Percentiles rank a stretch among this genome's conserved stretches.
These are phyloP conservation scores for Euborellia annulipes DNA, from an alignment of 1,140 invertebrate species.

Conservation along the genomic window DNA sequence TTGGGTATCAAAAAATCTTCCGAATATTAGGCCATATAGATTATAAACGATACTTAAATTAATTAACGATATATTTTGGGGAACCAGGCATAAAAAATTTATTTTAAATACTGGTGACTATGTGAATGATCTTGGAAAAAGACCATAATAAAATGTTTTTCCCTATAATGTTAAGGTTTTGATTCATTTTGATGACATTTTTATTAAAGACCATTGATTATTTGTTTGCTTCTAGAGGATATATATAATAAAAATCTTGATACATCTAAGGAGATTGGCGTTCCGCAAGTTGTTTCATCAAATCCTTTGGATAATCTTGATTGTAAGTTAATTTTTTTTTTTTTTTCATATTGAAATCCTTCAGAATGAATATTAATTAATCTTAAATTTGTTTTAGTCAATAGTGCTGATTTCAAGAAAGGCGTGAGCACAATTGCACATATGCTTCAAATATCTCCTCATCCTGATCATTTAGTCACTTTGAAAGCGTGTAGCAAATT, in stretches of 20 bases:
- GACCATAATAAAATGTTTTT: too few relatives aligned
- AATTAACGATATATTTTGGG: too few relatives aligned
- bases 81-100: too few relatives aligned
- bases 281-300: slow-evolving; percentile 48
- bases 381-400: slow-evolving; percentile 43
- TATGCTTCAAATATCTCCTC: slow-evolving; percentile 59
- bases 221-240: slow-evolving; percentile 36
- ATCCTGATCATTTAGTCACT: slow-evolving; percentile 65
- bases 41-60: too few relatives aligned
- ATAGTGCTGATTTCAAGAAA: slow-evolving; percentile 62
- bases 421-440: slow-evolving; percentile 65
- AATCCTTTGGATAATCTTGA: slow-evolving; percentile 74
- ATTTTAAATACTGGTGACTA: too few relatives aligned
- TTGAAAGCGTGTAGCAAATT: slow-evolving; percentile 57
- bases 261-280: too few relatives aligned
- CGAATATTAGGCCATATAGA: too few relatives aligned
- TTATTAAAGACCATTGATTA: slow-evolving; percentile 11
- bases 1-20: too few relatives aligned
- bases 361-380: slow-evolving; percentile 7
- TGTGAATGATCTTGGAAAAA: too few relatives aligned
- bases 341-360: background rate
- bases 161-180: too few relatives aligned
- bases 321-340: slow-evolving; percentile 42
- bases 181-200: slow-evolving; percentile 16
- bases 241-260: slow-evolving; percentile 50